phyloP scores from a whole-genome alignment of 2,113 vertebrate species.

The Calidris pygmaea region DNA sequence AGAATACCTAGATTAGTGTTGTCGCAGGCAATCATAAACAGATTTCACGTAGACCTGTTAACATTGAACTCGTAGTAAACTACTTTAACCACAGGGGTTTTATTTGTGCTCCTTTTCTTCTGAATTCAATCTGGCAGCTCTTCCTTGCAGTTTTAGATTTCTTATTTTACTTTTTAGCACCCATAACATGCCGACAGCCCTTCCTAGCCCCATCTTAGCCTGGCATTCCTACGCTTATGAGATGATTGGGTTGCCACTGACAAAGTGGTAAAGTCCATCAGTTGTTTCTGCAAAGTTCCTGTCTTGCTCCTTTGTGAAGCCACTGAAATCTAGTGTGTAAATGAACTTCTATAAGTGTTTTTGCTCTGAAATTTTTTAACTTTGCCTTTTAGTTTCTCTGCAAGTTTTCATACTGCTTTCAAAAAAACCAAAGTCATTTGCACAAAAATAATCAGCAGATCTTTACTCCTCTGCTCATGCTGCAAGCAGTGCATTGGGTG shows the following conservation, averaged over 20 bases:
- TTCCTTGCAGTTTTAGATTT: neutral
- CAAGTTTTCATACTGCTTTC: neutral
- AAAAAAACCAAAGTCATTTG: conserved; percentile 21
- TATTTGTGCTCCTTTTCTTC: neutral
- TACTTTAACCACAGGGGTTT: accelerated
- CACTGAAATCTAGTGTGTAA: neutral
- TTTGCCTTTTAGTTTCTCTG: neutral
- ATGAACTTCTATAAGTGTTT: neutral
- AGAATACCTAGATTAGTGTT: neutral
- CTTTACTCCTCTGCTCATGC: neutral
- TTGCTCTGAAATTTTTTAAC: neutral
- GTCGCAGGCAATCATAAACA: neutral
- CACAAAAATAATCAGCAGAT: conserved; percentile 10
- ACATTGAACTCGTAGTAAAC: neutral
- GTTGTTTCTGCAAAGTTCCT: neutral
- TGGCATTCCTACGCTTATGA: neutral
- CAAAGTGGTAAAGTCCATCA: neutral
- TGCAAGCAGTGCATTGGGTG: conserved; percentile 22
- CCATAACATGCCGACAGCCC: neutral
- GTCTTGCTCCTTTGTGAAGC: neutral
- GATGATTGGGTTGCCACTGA: neutral
- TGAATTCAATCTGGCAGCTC: neutral
- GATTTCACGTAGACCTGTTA: neutral
- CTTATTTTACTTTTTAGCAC: neutral
- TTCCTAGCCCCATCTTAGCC: neutral